phyloP scores from a whole-genome alignment of 1,140 invertebrate species.

The Chironomus striatipennis region DNA sequence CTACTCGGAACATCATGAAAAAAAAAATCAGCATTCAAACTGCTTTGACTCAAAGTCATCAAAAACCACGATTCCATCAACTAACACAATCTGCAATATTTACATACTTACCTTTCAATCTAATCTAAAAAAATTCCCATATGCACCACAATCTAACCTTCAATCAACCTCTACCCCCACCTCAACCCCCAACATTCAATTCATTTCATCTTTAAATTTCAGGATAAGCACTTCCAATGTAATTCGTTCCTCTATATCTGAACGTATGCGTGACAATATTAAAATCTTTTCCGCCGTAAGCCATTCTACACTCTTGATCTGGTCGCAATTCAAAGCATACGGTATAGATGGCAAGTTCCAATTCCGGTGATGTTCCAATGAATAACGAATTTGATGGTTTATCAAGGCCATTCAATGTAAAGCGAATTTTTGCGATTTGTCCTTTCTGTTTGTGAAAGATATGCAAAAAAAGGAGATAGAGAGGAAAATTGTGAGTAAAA shows the following conservation, averaged over 20 bases:
- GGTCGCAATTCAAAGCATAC: slow-evolving; percentile 68
- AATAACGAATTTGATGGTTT: slow-evolving; percentile 77
- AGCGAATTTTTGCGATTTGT: slow-evolving; percentile 64
- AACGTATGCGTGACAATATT: slow-evolving; percentile 65
- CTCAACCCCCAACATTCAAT: too few relatives aligned
- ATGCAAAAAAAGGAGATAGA: not conserved
- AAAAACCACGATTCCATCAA: too few relatives aligned
- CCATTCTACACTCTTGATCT: slow-evolving; percentile 60
- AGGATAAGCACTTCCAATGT: slow-evolving; percentile 71
- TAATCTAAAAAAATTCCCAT: too few relatives aligned
- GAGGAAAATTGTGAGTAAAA: too few relatives aligned
- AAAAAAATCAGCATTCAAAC: too few relatives aligned
- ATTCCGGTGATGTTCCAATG: slow-evolving; percentile 84
- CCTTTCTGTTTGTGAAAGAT: slow-evolving; percentile 58
- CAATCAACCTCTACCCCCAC: too few relatives aligned
- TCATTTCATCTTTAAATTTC: slow-evolving; percentile 47
- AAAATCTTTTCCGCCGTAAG: slow-evolving; percentile 57
- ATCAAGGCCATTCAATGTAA: slow-evolving; percentile 59
- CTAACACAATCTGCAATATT: too few relatives aligned
- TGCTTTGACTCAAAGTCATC: too few relatives aligned
- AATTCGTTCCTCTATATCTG: slow-evolving; percentile 60
- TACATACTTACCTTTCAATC: too few relatives aligned
- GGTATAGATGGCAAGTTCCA: slow-evolving; percentile 86
- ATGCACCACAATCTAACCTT: too few relatives aligned
- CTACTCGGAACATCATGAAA: too few relatives aligned